Base-by-base conservation (phyloP, 1,140 invertebrate species). In the Hyposmocoma kahamanoa region DNA sequence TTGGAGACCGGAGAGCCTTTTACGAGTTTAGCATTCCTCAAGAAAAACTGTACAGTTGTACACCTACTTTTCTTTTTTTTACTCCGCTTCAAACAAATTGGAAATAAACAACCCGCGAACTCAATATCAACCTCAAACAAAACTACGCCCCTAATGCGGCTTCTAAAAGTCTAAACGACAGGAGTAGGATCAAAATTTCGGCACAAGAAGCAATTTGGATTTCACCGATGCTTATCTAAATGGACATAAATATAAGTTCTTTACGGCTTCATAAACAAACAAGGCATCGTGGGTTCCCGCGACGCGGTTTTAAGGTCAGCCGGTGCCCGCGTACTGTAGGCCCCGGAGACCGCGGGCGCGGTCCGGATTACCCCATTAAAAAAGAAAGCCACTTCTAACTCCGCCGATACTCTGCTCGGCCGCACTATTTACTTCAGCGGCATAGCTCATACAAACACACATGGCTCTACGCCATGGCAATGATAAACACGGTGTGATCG, bases 281-380 rank as follows among this genome's bases (percentile, higher is more conserved):
- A 55, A 44, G 42, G 26, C 43, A 46, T 50, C 44, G 56, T 32
- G 39, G 50, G 45, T 47, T 38, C 32, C 50, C 56, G 49, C 42
- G 56, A 50, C 52, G 53, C 48, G 42, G 52, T 72, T 76, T 68
- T 78, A 83, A 79, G 76, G 74, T 80, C 78, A 80, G 74, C 64
- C 67, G 67, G 67, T 63, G n/a, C n/a, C 72, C 60, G 62, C 63
- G 59, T n/a, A n/a, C n/a, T n/a, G n/a, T 72, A 70, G 68, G 66
- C 62, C 71, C 75, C 67, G 69, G 71, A 74, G 65, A 68, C 69
- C 67, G 72, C 74, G 72, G 67, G 70, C 74, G 79, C 66, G 63
- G 63, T 58, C 55, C 60, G 62, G 62, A 67, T 67, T 62, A 72
- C 56, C 63, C 57, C 61, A 69, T 72, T 67, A 72, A 62, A 71